These are phyloP conservation scores for Nannoperca obscura DNA, from an alignment of 2,797 vertebrate genomes.

Conservation along the genomic window DNA sequence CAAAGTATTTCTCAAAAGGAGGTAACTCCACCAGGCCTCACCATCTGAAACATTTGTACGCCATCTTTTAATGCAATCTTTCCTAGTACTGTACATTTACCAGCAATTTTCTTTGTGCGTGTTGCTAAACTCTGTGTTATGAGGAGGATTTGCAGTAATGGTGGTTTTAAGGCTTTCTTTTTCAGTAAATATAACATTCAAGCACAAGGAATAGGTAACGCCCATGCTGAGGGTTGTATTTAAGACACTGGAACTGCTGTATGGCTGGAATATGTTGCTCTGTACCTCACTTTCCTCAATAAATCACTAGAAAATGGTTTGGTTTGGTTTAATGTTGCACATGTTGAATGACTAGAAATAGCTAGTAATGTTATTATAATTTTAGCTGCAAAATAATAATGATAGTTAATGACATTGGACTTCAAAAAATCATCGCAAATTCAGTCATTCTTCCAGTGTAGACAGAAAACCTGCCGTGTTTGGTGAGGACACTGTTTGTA, in stretches of 20 bases:
- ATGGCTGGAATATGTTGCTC: conserved; percentile 13
- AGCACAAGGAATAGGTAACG: neutral
- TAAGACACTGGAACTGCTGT: conserved; percentile 43
- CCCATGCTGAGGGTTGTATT: conserved; percentile 5
- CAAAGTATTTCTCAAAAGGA: neutral
- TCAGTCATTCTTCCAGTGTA: neutral
- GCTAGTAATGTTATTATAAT: too few species aligned
- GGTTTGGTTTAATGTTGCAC: neutral
- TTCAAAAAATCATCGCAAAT: too few species aligned
- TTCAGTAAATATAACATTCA: neutral
- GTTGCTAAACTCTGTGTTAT: neutral
- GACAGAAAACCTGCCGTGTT: neutral
- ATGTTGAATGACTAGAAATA: neutral
- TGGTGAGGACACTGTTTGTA: neutral
- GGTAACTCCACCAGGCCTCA: neutral
- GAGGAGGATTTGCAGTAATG: neutral
- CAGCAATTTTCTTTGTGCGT: neutral
- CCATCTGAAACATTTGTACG: neutral
- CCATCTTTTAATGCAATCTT: neutral
- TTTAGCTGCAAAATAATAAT: too few species aligned
- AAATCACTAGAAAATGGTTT: conserved; percentile 46
- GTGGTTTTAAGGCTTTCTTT: neutral
- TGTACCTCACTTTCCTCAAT: conserved; percentile 51
- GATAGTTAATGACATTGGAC: too few species aligned
- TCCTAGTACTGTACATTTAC: neutral